Percentiles rank a stretch among this genome's conserved stretches.
These are phyloP conservation scores for Tachycineta bicolor DNA, from an alignment of 2,113 vertebrate species.

Conservation along the genomic window DNA sequence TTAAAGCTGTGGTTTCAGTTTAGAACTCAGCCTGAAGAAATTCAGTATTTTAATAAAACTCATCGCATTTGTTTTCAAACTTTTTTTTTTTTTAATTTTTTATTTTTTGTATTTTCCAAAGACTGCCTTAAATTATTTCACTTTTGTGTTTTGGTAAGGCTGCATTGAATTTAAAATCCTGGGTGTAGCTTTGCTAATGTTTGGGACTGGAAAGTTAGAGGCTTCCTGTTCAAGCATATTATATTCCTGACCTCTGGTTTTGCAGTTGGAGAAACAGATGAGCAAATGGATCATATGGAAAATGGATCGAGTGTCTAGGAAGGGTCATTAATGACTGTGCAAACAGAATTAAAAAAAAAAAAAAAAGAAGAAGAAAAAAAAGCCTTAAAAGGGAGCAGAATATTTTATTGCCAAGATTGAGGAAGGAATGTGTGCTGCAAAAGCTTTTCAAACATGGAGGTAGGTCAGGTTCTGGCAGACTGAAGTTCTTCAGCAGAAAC, in stretches of 20 bases:
- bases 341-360: background rate
- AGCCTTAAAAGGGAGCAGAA: background rate
- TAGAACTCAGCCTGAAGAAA: conserved; percentile 12
- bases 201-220: background rate
- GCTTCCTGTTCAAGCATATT: conserved; percentile 23
- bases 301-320: conserved; percentile 14
- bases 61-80: background rate
- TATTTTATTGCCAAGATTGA: background rate
- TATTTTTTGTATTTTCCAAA: background rate
- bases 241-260: background rate
- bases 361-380: background rate
- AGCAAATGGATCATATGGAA: conserved; percentile 15
- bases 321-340: background rate
- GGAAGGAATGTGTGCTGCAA: background rate
- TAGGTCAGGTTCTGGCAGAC: background rate
- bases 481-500: background rate
- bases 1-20: conserved; percentile 37
- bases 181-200: conserved; percentile 3
- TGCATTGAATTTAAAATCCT: conserved; percentile 20
- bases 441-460: background rate
- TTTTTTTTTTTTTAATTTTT: background rate
- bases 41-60: background rate
- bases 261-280: conserved; percentile 45
- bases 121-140: background rate
- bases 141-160: background rate